Evolutionary conservation across 1,140 invertebrate genomes (phyloP), one percentile per base, ranked within the genome.

Genomic region (Nylanderia fulva): DNA sequence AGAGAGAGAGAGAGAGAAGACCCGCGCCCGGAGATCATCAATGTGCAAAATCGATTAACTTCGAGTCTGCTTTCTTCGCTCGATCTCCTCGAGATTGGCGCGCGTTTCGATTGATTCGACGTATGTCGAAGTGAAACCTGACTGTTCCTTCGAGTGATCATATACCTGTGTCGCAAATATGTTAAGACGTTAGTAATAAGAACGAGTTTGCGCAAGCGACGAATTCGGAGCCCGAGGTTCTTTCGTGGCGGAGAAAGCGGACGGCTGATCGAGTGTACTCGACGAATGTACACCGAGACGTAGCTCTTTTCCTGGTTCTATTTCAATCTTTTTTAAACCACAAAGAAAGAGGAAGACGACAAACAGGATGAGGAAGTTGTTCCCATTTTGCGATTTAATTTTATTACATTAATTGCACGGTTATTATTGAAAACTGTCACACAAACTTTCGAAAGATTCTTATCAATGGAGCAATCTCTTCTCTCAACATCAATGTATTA

Each of bases 201-300:
- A 42, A 39, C 69, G 48, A 36, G 52, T 42, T 63, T 84, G 42
- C 42, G 61, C 56, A 79, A 80, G 82, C 79, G 24, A 58, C 27
- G 82, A 79, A 84, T 79, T 84, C 36, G 75, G 58, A 42, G 48
- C 6, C 60, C 18, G 39, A 48, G 11, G 45, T 63, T 75, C 69
- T 84, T 77, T 84, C 61, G 6, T 48, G 42, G 29, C 68, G 60
- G 71, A 76, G 77, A 79, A 84, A 84, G 74, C 82, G 52, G 56
- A 80, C 74, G 74, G 42, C 74, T 54, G 80, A 79, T 64, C 36
- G 75, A 48, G 74, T 66, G 0, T 48, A 48, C 45, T 48, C 56
- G 45, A 84, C 54, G 42, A 60, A 36, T 52, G 29, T 63, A 60
- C 58, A 29, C 29, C 58, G 56, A 54, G 54, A 63, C 60, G 36